Evolutionary conservation across 1,140 invertebrate genomes (phyloP), one percentile per base, ranked within the genome.

Genomic region (Sycobia sp.): DNA sequence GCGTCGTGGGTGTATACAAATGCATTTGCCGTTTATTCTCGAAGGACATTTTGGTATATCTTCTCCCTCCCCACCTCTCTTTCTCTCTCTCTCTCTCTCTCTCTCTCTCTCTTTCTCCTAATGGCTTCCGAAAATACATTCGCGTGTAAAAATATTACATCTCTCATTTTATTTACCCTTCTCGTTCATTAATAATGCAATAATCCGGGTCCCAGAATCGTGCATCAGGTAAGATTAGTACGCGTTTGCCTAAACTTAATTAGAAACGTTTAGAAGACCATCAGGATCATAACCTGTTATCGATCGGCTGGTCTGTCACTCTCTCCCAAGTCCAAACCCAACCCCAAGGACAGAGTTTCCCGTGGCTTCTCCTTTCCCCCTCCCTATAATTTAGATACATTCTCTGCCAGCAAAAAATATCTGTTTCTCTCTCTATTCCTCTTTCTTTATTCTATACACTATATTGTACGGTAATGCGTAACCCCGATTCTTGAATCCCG

Each of bases 241-340:
- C 20, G 49, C 32, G 32, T 16, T 25, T n/a, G 27, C 16, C 2
- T 51, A 51, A 51, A 32, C 34, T 36, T 20, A 36, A 32, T 50
- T 9, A 36, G 32, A 51, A 51, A 51, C 20, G 18, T 51, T 36
- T 22, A 39, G 2, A 43, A 54, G 36, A 39, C 36, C 25, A 41
- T 25, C 25, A 22, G n/a, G 58, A 60, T 60, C 58, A 60, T 60
- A 60, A 60, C 58, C 58, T 60, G 58, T 34, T 43, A 60, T 60
- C 49, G 58, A 53, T 60, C 50, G 58, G 0, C n/a, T 27, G 39
- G 41, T 57, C 16, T 20, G 54, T 57, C 53, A 36, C 41, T 46
- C 41, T 56, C 2, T 43, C 25, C 44, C 53, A n/a, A 38, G 27
- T 23, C 16, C 22, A 43, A 43, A n/a, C n/a, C n/a, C n/a, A n/a